Conservation (phyloP, 2,113 vertebrate species). For the Dasypus novemcinctus region DNA sequence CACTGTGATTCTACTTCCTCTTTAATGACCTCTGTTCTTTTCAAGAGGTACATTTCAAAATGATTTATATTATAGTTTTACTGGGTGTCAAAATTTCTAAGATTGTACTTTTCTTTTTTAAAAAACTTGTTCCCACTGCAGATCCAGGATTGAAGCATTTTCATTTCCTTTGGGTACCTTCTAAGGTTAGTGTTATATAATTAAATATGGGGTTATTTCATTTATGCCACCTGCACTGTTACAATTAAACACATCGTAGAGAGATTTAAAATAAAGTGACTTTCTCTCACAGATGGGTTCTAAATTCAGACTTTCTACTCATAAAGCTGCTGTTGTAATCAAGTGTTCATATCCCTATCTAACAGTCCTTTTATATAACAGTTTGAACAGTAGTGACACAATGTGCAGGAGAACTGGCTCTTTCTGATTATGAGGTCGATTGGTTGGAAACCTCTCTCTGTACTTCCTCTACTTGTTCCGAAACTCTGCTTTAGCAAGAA, state of each 20-base stretch:
- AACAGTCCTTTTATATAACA: slow-evolving; percentile 84
- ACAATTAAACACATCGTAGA: slow-evolving; percentile 56
- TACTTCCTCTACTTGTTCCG: slow-evolving; percentile 96
- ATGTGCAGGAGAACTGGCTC: slow-evolving; percentile 90
- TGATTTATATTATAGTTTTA: slow-evolving; percentile 35
- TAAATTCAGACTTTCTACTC: background rate
- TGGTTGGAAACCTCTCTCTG: slow-evolving; percentile 78
- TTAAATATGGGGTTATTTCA: too few species aligned
- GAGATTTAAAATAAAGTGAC: slow-evolving; percentile 78
- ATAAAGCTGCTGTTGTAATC: slow-evolving; percentile 60
- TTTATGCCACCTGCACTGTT: too few species aligned
- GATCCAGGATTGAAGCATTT: too few species aligned
- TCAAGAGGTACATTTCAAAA: background rate
- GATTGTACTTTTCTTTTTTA: too few species aligned
- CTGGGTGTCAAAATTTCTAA: background rate
- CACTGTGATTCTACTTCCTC: background rate
- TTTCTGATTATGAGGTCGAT: slow-evolving; percentile 89
- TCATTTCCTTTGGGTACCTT: too few species aligned
- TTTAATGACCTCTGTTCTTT: background rate
- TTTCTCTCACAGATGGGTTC: slow-evolving; percentile 51
- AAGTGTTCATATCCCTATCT: background rate
- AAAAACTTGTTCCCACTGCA: too few species aligned
- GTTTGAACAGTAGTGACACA: slow-evolving; percentile 93
- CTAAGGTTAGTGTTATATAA: too few species aligned
- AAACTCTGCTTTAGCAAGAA: slow-evolving; percentile 94